Base-by-base conservation (phyloP, 1,140 invertebrate genomes). In the Ceratoteleas bidentatus region DNA sequence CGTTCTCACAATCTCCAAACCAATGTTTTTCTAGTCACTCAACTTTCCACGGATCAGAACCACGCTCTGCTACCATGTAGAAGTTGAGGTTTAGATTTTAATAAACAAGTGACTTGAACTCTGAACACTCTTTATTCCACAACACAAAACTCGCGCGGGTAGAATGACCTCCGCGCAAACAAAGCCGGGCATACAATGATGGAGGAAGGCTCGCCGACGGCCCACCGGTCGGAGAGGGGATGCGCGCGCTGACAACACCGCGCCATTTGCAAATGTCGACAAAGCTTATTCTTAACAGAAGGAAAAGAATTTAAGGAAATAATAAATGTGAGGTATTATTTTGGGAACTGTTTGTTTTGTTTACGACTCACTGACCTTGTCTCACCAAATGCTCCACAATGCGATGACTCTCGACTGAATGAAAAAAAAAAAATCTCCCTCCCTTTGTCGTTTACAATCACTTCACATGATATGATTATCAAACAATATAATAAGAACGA, bases 211-310 rank as follows among this genome's bases (percentile, higher is more conserved):
- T 45, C 43, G 43, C 43, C 43, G n/a, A n/a, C 43, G 10, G 43
- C 5, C 11, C 43, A 45, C 6, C 5, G 6, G 43, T 45, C 43
- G 9, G 43, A n/a, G 43, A 45, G 43, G 43, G 43, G 43, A n/a
- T 45, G 43, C 10, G 43, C 43, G 43, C 43, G 43, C 43, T 3
- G 43, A 45, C 43, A 45, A 45, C 43, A 45, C 6, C 43, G 43
- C 43, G 43, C 43, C 43, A 45, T 0, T 10, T 45, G 3, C 11
- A 45, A 45, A 45, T 11, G 40, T 43, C 8, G 43, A 45, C 43
- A 45, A 45, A 45, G 43, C 43, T 45, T 45, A 45, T 45, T 45
- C 43, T 45, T n/a, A 45, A 45, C 43, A 45, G n/a, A n/a, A n/a
- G n/a, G n/a, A n/a, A n/a, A n/a, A n/a, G n/a, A n/a, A n/a, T n/a